These are phyloP conservation scores for Vesta saturnalis DNA, from an alignment of 2,888 invertebrate genomes.

Conservation along the genomic window DNA sequence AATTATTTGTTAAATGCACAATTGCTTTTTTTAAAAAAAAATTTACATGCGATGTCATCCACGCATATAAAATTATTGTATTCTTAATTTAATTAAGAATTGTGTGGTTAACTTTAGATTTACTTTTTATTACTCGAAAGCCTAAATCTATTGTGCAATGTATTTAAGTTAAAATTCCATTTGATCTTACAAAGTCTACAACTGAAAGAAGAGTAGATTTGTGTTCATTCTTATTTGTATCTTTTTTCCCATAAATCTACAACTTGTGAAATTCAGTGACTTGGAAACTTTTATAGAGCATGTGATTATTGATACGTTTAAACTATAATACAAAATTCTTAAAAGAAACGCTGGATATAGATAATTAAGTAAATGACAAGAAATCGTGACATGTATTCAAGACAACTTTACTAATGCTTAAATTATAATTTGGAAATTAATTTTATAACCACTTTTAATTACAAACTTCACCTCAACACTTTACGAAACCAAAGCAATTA, in stretches of 20 bases:
- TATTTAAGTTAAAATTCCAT: background rate
- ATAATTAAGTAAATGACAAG: background rate
- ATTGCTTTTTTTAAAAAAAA: no score
- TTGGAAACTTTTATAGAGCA: conserved; percentile 21
- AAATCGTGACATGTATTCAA: background rate
- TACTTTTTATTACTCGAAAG: no score
- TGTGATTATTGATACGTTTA: conserved; percentile 16
- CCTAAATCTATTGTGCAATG: no score
- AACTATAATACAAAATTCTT: no score
- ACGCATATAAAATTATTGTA: no score
- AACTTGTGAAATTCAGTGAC: conserved; percentile 20
- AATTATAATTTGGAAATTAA: background rate
- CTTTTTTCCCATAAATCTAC: conserved; percentile 20
- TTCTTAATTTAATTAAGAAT: no score
- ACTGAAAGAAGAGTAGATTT: conserved; percentile 4
- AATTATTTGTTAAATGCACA: background rate
- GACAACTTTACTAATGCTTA: no score
- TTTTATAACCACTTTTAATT: conserved; percentile 18
- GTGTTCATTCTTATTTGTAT: conserved; percentile 27
- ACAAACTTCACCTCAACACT: conserved; percentile 30
- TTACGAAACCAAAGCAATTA: conserved; percentile 23
- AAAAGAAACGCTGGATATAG: conserved; percentile 2
- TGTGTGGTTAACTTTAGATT: no score
- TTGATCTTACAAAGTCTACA: background rate
- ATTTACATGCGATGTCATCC: no score